phyloP scores from a whole-genome alignment of 2,113 vertebrate species.

The Labeo catla region DNA sequence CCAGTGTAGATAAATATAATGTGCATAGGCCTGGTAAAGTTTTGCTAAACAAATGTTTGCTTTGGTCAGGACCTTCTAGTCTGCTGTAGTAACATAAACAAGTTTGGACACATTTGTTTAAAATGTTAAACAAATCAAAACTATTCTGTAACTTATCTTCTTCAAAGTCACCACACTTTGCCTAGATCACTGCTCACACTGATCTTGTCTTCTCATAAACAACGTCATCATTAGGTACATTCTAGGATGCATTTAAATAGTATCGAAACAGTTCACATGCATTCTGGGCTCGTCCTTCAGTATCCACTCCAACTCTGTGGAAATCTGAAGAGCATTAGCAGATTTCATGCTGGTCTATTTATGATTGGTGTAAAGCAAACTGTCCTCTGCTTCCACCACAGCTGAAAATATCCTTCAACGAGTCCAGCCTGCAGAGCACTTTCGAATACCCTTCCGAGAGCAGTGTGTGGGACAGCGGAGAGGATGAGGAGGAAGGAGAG shows the following conservation, averaged over 20 bases:
- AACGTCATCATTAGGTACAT: neutral
- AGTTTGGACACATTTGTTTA: neutral
- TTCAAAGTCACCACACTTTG: conserved; percentile 3
- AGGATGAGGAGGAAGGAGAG: conserved; percentile 76
- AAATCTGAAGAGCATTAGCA: neutral
- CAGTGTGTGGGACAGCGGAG: conserved; percentile 81
- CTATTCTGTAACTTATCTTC: neutral
- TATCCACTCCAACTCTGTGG: neutral
- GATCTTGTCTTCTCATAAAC: neutral
- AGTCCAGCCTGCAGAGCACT: conserved; percentile 88
- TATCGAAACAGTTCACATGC: neutral
- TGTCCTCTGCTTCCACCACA: conserved; percentile 60
- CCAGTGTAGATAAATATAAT: neutral
- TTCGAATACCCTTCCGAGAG: conserved; percentile 94
- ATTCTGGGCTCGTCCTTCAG: neutral
- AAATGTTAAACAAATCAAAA: neutral
- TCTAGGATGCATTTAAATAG: neutral
- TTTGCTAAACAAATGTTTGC: conserved; percentile 11
- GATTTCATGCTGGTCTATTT: neutral
- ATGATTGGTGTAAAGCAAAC: neutral
- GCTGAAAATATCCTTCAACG: conserved; percentile 97
- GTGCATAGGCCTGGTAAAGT: neutral
- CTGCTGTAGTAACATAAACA: neutral
- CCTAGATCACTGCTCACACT: neutral
- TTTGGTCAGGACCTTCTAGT: neutral